Base-by-base conservation (phyloP, 2,888 invertebrate species). In the Argyresthia goedartella region DNA sequence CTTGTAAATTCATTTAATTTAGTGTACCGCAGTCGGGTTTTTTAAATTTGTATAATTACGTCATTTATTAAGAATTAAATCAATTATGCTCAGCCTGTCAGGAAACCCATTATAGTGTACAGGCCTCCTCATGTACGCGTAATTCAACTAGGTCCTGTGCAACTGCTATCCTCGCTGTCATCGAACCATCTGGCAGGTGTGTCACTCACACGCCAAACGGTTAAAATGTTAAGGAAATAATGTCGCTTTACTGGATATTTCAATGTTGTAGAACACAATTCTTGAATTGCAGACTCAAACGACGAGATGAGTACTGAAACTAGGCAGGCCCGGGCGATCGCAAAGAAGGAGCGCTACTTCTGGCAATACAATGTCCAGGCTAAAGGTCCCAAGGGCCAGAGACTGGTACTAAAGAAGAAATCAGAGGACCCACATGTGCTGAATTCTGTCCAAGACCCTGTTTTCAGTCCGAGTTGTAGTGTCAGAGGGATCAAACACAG, bases 351-450 rank as follows among this genome's bases (percentile, higher is more conserved):
- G 68, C 89, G 93, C 56, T 98, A 90, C 80, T 98, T 99, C 76
- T 99, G 99, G 98, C 98, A 98, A 76, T 99, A 99, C 77, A 99
- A 99, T 86, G 96, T 98, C 0, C 98, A 98, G 81, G 95, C 98
- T 1, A 97, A 99, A 81, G 98, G 99, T 1, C 97, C 98, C 6
- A 97, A 99, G 84, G 97, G 98, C 44, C 96, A 97, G 75, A 88
- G 96, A 57, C 87, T 96, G 56, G 92, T 95, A 49, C 89, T 96
- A 63, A 93, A 95, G 76, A 92, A 94, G 50, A 93, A 95, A 68
- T 90, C 93, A 43, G 94, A 94, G 68, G 97, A 98, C 85, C 98
- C 98, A 8, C 97, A 98, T 80, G 90, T 95, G 45, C 87, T 98
- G 56, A 93, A 96, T 69, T 93, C 94, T 73, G 91, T 97, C 51